Percentiles rank a stretch among this genome's conserved stretches.
phyloP scores from a whole-genome alignment of 2,888 invertebrate species.

The Dorcus parallelipipedus region DNA sequence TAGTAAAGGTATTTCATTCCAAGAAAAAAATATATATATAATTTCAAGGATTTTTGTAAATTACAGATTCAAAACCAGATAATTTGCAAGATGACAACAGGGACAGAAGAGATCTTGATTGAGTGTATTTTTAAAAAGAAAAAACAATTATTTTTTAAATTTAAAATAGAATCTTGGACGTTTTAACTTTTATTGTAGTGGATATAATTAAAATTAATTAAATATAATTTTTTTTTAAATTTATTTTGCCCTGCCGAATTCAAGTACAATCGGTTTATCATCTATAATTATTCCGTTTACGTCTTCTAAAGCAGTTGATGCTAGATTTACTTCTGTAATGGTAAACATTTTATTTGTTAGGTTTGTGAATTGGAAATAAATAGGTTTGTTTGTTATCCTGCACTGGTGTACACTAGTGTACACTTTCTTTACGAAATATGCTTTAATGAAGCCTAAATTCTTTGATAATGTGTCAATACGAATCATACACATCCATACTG shows the following conservation, averaged over 20 bases:
- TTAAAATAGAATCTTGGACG: background rate
- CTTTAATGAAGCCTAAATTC: too few relatives aligned
- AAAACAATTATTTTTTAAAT: background rate
- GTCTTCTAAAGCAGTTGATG: conserved; percentile 52
- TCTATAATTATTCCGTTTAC: conserved; percentile 54
- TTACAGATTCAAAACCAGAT: conserved; percentile 22
- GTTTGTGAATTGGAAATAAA: too few relatives aligned
- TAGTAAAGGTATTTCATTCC: conserved; percentile 9
- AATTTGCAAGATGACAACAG: conserved; percentile 21
- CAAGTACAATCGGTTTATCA: conserved; percentile 52
- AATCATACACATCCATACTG: too few relatives aligned
- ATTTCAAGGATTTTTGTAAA: too few relatives aligned
- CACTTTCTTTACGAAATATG: too few relatives aligned
- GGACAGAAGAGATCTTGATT: conserved; percentile 22
- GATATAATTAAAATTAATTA: background rate
- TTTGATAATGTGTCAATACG: too few relatives aligned
- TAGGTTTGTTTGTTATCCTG: too few relatives aligned
- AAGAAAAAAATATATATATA: background rate
- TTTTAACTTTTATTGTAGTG: conserved; percentile 1
- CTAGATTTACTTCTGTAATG: conserved; percentile 49
- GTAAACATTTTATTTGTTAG: conserved; percentile 1
- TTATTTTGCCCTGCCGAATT: conserved; percentile 32
- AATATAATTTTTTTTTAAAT: conserved; percentile 1
- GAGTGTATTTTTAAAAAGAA: conserved; percentile 2
- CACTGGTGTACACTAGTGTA: too few relatives aligned